Percentiles rank a stretch among this genome's conserved stretches.
Conservation (phyloP, 2,113 vertebrate species). For the Aldabrachelys gigantea region DNA sequence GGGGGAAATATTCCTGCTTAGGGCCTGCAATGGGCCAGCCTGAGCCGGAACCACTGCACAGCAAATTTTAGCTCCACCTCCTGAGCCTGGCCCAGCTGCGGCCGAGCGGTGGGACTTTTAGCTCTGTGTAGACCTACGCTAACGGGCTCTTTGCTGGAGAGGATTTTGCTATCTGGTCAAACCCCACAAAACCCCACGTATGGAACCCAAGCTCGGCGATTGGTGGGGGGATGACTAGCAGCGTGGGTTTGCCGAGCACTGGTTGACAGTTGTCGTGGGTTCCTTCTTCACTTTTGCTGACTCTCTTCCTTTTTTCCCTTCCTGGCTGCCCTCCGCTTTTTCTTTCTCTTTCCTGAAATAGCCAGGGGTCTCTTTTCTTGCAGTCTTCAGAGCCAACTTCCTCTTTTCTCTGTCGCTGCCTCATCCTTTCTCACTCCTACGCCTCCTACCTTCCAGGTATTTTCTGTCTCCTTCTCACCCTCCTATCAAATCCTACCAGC, state of each 20-base stretch:
- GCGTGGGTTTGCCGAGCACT: accelerated
- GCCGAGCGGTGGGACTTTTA: not conserved
- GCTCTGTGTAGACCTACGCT: too few relatives aligned
- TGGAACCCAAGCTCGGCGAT: not conserved
- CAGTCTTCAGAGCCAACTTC: not conserved
- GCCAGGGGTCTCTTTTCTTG: not conserved
- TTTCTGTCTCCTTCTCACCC: not conserved
- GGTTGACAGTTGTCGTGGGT: not conserved
- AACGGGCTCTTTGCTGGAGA: not conserved
- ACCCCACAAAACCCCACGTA: not conserved
- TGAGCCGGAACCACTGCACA: too few relatives aligned
- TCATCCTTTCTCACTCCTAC: not conserved
- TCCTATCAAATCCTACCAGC: not conserved
- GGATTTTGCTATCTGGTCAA: not conserved
- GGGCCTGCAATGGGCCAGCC: too few relatives aligned
- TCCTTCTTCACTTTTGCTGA: not conserved
- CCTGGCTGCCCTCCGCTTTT: not conserved
- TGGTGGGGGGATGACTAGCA: too few relatives aligned
- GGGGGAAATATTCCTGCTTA: too few relatives aligned
- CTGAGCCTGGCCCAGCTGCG: not conserved
- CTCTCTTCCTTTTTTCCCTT: not conserved
- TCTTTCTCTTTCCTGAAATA: not conserved
- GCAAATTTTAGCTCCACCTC: not conserved
- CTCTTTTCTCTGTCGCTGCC: not conserved
- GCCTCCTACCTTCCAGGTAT: not conserved